Evolutionary conservation across 2,113 vertebrate species (phyloP), one percentile per base, ranked within the genome.

Genomic region (Rhabdornis inornatus): DNA sequence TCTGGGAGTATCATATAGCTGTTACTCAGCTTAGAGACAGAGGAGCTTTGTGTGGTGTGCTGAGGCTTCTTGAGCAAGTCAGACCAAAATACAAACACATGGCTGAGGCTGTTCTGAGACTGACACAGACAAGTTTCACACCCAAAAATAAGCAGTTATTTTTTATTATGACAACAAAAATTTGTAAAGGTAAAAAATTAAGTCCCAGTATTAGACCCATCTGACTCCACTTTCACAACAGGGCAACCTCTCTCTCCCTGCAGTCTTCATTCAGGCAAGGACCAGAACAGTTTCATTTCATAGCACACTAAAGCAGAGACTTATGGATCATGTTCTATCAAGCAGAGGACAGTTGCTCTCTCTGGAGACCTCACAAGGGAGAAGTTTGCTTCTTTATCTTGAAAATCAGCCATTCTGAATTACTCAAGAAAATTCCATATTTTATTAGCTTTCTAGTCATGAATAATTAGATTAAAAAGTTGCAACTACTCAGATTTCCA

Each of bases 1-100:
- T 96, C 98, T 98, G 97, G 97, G 95, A 98, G 93, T 98, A 98
- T 98, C 97, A 63, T 97, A 97, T 98, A 98, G 97, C 97, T 95
- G 92, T 96, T 97, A 95, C 96, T 96, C 95, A 97, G 83, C 59
- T 85, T 92, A 52, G 93, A 97, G 66, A 98, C 98, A 98, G 97
- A 97, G 96, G 95, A 94, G 95, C 98, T 97, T 98, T 98, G 98
- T 98, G 77, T 18, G 44, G 61, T 56, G 65, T 61, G 95, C 69
- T 66, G 76, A 89, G 55, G 83, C 87, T 90, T 96, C 93, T 82
- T 83, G 85, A 87, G 72, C 81, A 91, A 90, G 66, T 90, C 94
- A 97, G 84, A 95, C 96, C 92, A 90, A 95, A 95, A 96, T 90
- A 95, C 92, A 97, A 95, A 96, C 95, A 93, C 87, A 89, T 37